Percentiles rank a stretch among this genome's conserved stretches.
phyloP scores from a whole-genome alignment of 2,888 invertebrate genomes.

The Limnephilus marmoratus region DNA sequence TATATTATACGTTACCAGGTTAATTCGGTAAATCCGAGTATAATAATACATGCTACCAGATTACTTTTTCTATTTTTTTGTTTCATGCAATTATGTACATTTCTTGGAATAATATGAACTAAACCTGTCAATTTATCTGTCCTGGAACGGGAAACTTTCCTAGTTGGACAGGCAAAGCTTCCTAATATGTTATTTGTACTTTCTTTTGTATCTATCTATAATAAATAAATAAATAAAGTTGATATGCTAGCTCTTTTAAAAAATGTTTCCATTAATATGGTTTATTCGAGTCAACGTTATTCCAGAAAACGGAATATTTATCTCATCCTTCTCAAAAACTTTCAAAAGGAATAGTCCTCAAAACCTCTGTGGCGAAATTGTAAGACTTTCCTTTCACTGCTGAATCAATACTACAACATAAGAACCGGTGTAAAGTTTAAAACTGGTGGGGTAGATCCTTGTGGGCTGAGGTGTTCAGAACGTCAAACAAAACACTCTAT shows the following conservation, averaged over 20 bases:
- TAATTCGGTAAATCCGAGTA: too few species aligned
- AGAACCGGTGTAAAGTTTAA: background rate
- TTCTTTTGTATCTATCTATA: too few species aligned
- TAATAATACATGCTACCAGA: too few species aligned
- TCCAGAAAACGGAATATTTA: background rate
- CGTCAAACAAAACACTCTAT: background rate
- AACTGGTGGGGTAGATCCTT: background rate
- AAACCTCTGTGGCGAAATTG: background rate
- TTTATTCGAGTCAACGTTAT: background rate
- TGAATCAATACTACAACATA: background rate
- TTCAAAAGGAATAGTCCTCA: background rate
- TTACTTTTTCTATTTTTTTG: too few species aligned
- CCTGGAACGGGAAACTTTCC: too few species aligned
- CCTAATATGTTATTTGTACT: too few species aligned
- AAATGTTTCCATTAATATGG: background rate
- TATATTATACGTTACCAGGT: too few species aligned
- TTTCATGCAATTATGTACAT: too few species aligned
- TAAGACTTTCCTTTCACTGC: background rate
- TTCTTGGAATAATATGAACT: too few species aligned
- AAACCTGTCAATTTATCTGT: too few species aligned
- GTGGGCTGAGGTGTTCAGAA: background rate
- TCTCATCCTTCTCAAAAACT: background rate
- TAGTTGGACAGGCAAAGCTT: too few species aligned
- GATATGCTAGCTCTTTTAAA: background rate
- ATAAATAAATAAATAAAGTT: background rate